Conservation (phyloP, 2,888 invertebrate genomes). For the Drosophila bunnanda region DNA sequence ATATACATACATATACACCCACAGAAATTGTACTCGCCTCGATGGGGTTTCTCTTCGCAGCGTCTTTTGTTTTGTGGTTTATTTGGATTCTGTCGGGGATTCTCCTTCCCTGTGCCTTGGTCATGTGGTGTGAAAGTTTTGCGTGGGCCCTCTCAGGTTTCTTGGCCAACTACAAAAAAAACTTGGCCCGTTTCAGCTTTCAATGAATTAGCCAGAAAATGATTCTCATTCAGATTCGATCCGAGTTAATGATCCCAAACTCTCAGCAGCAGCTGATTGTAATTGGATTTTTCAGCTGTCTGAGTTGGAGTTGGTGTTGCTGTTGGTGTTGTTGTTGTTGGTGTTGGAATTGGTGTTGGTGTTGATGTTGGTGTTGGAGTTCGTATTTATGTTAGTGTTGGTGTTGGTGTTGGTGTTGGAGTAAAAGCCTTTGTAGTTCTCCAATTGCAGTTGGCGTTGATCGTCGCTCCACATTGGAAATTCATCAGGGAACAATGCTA, state of each 20-base stretch:
- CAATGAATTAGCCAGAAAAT: slow-evolving; percentile 29
- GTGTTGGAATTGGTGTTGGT: no score
- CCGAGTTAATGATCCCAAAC: slow-evolving; percentile 50
- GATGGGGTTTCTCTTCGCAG: background rate
- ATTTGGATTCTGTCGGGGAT: background rate
- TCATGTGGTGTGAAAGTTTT: slow-evolving; percentile 61
- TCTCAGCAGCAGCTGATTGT: slow-evolving; percentile 12
- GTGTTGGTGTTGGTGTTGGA: background rate
- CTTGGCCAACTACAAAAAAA: no score
- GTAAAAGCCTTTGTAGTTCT: background rate
- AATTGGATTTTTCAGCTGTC: slow-evolving; percentile 16
- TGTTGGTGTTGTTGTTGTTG: no score
- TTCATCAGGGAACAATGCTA: slow-evolving; percentile 46
- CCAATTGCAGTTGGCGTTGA: background rate
- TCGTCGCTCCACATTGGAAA: slow-evolving; percentile 62
- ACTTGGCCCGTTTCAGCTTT: slow-evolving; percentile 33
- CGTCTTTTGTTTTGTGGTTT: slow-evolving; percentile 1
- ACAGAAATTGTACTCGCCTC: slow-evolving; percentile 4
- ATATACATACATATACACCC: background rate
- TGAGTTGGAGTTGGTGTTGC: background rate
- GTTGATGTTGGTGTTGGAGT: background rate
- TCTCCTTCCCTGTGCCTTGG: slow-evolving; percentile 17
- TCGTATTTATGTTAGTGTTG: no score
- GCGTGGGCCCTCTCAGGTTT: slow-evolving; percentile 55
- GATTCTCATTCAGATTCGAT: slow-evolving; percentile 5